Conservation (phyloP, 1,140 invertebrate species). For the Zaprionus ghesquierei region DNA sequence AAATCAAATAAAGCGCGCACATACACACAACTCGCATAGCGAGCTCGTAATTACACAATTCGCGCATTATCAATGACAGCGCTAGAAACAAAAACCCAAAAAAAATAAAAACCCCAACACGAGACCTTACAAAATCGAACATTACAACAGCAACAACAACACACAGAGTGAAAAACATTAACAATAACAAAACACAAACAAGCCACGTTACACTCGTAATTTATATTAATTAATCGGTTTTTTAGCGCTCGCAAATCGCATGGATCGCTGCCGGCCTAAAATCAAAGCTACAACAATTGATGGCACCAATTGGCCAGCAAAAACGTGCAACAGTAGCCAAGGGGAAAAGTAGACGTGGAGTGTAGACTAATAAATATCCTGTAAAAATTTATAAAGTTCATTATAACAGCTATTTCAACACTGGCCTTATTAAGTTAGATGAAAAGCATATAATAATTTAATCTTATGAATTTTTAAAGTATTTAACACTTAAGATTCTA, state of each 20-base stretch:
- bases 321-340: slow-evolving; percentile 32
- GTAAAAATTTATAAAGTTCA: too few species aligned
- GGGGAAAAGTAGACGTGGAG: background rate
- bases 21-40: slow-evolving; percentile 13
- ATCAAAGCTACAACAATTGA: slow-evolving; percentile 51
- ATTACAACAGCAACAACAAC: slow-evolving; percentile 29
- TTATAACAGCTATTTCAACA: background rate
- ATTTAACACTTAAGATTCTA: background rate
- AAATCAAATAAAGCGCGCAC: slow-evolving; percentile 1
- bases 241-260: slow-evolving; percentile 28
- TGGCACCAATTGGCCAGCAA: slow-evolving; percentile 18
- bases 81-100: background rate
- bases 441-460: too few species aligned
- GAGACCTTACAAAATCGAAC: slow-evolving; percentile 24
- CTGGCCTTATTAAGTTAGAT: background rate
- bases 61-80: slow-evolving; percentile 76
- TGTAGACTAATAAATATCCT: background rate
- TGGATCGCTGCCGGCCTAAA: slow-evolving; percentile 15
- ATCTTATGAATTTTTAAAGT: too few species aligned
- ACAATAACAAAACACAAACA: slow-evolving; percentile 42
- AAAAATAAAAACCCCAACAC: background rate
- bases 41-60: slow-evolving; percentile 75
- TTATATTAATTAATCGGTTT: slow-evolving; percentile 76
- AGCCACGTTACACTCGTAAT: slow-evolving; percentile 55
- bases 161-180: slow-evolving; percentile 29